Evolutionary conservation across 2,888 invertebrate genomes (phyloP).

Genomic region (Eupeodes latifasciatus): DNA sequence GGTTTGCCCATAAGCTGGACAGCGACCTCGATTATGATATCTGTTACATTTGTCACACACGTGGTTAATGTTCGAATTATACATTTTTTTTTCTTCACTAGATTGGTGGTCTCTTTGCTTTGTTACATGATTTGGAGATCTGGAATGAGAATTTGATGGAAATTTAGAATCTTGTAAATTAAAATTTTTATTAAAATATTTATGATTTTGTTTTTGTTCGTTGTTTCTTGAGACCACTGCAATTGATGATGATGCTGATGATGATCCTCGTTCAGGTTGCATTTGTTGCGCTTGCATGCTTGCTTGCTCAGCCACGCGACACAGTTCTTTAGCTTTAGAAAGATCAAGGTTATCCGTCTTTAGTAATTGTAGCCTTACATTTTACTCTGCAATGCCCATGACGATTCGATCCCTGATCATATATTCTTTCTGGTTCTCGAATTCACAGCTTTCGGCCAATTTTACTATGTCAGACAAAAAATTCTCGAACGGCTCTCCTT

Average conservation of each 20-base stretch:
- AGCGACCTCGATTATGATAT: slow-evolving; percentile 40
- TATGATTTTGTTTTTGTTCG: not conserved
- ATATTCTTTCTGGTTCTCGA: not conserved
- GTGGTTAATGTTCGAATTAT: not conserved
- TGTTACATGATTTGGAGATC: slow-evolving; percentile 50
- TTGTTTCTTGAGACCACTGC: not conserved
- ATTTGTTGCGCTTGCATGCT: slow-evolving; percentile 32
- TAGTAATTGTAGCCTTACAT: slow-evolving; percentile 33
- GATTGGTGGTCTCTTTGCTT: slow-evolving; percentile 35
- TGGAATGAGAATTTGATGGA: slow-evolving; percentile 19
- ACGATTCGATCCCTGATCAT: slow-evolving; percentile 48
- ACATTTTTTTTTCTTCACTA: slow-evolving; percentile 22
- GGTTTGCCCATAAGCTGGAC: slow-evolving; percentile 45
- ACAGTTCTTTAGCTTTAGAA: slow-evolving; percentile 34
- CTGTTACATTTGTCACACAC: slow-evolving; percentile 39
- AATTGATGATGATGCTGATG: too few species aligned
- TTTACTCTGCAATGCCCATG: slow-evolving; percentile 49
- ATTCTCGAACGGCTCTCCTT: slow-evolving; percentile 13
- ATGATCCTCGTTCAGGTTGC: slow-evolving; percentile 30
- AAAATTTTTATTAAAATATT: not conserved
- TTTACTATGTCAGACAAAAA: slow-evolving; percentile 38
- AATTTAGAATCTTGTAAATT: not conserved
- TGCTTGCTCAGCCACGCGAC: slow-evolving; percentile 48
- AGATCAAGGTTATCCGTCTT: slow-evolving; percentile 48
- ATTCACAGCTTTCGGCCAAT: slow-evolving; percentile 42